Evolutionary conservation across 1,140 invertebrate species (phyloP), one percentile per base, ranked within the genome.

Genomic region (Zaprionus capensis): DNA sequence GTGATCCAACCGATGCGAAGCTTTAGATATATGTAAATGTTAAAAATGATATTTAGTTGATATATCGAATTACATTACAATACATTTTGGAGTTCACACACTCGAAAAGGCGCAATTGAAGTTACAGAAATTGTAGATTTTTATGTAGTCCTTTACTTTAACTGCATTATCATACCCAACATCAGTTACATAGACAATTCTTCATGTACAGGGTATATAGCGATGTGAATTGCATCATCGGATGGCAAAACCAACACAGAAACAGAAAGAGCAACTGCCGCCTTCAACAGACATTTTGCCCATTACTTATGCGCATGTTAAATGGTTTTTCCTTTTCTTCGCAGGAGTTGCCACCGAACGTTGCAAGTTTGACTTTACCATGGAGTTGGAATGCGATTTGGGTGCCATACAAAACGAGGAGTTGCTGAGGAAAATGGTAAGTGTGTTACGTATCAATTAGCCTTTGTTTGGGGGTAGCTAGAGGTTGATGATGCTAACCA

Each of bases 351-450:
- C 20, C 22, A 69, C 34, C 34, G 31, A 62, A 46, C 41, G n/a
- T 46, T 46, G 41, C 46, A 51, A 51, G 46, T 51, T 51, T 12
- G 12, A 14, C 15, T 34, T 71, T 53, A 63, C 67, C 58, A 92
- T 92, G 91, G 91, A 92, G 93, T 93, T 94, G 86, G 94, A 95
- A 84, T 93, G 93, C 71, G 95, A 96, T 93, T 94, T 96, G 71
- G 94, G 94, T 69, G 92, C 94, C 68, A 96, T 96, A 66, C 94
- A 95, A 79, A 96, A 96, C 94, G 96, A 96, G 92, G 96, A 96
- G 87, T 90, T 96, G 74, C 93, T 96, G 63, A 94, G 95, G 4
- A 94, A 95, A 92, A 96, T 96, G 96, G 96, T 96, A 92, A 94
- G 94, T 91, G 46, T 11, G 41, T 46, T 62, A 44, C 26, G 38